phyloP scores from a whole-genome alignment of 1,140 invertebrate genomes.

The Leptestheria dahalacensis region DNA sequence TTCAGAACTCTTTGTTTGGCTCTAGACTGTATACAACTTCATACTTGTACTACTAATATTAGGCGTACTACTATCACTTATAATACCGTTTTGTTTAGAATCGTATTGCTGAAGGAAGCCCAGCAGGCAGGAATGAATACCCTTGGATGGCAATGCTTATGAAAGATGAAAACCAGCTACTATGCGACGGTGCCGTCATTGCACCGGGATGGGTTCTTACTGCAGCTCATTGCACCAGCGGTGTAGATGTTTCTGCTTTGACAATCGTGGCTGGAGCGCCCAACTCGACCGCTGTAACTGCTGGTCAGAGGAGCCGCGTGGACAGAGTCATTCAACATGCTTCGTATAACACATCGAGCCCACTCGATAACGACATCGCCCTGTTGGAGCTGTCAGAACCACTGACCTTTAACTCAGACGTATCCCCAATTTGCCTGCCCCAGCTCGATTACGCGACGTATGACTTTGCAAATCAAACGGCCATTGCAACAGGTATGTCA shows the following conservation, averaged over 20 bases:
- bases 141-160: background rate
- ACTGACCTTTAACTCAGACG: slow-evolving; percentile 35
- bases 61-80: too few species aligned
- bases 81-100: too few species aligned
- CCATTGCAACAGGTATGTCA: slow-evolving; percentile 14
- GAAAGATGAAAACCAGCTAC: background rate
- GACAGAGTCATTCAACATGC: too few species aligned
- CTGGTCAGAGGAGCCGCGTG: too few species aligned
- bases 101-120: background rate
- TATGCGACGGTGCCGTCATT: slow-evolving; percentile 31
- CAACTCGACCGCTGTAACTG: too few species aligned
- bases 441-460: slow-evolving; percentile 32
- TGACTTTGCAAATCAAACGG: slow-evolving; percentile 30
- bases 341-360: too few species aligned
- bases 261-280: too few species aligned
- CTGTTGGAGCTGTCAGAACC: slow-evolving; percentile 32
- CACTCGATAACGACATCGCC: slow-evolving; percentile 42
- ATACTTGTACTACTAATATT: too few species aligned
- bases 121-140: background rate
- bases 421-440: slow-evolving; percentile 51
- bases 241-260: too few species aligned
- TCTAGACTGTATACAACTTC: too few species aligned
- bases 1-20: too few species aligned
- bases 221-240: slow-evolving; percentile 29
- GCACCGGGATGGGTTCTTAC: slow-evolving; percentile 30